A percentile compares a stretch with the other conserved stretches of the same genome.
Evolutionary conservation across 2,888 invertebrate genomes (phyloP).

Genomic region (Amphipoea lucens): DNA sequence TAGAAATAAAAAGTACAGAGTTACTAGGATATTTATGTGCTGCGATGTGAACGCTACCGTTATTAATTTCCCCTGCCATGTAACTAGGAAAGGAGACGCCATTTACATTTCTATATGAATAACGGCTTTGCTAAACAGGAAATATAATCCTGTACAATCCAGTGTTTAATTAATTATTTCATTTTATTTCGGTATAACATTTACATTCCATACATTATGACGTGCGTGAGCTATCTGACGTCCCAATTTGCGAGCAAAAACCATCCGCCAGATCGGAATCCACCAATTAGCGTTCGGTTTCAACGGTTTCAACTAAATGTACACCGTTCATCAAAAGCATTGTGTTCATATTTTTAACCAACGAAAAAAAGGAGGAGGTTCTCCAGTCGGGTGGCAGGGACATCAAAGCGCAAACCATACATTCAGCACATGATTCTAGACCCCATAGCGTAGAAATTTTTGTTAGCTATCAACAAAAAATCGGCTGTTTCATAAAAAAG

Average conservation of each 20-base stretch:
- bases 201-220: no score
- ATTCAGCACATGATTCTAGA: not conserved
- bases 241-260: constrained; percentile 15
- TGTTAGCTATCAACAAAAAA: no score
- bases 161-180: not conserved
- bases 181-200: no score
- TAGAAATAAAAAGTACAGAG: not conserved
- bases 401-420: not conserved
- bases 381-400: not conserved
- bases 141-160: constrained; percentile 12
- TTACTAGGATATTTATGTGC: not conserved
- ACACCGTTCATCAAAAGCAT: not conserved
- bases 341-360: not conserved
- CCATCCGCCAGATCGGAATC: not conserved
- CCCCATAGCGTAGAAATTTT: no score
- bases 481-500: no score
- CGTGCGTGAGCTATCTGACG: not conserved
- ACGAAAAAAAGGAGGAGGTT: not conserved
- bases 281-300: not conserved
- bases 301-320: not conserved
- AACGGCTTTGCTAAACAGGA: not conserved
- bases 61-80: not conserved
- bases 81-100: constrained; percentile 10
- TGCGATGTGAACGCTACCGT: constrained; percentile 10
- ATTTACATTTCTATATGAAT: not conserved